Base-by-base conservation (phyloP, 53 echinoderm and acorn worm genomes). In the Luidia sarsii region DNA sequence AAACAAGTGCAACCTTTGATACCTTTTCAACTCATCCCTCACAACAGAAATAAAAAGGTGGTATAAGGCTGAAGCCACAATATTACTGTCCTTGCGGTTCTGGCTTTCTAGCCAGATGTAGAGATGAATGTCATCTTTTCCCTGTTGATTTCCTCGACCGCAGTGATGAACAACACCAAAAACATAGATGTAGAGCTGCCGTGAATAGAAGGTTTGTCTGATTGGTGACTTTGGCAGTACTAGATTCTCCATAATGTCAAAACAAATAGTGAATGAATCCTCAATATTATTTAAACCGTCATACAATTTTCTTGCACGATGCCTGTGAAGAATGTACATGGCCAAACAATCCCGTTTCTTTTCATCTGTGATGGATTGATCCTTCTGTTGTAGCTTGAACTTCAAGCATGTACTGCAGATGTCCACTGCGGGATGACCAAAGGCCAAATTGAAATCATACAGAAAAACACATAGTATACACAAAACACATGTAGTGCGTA, bases 241-340 rank as follows among this genome's bases (percentile, higher is more conserved):
- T 37, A 60, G 62, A 35, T 89, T 89, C 62, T 89, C 84, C 80
- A 89, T 89, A 9, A 79, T 16, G 34, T 89, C 89, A 70, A 89
- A 89, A 27, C 70, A 80, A 10, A 80, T 11, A 13, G 66, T 70
- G 50, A 49, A 49, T 49, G 31, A 13, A 49, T 49, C 50, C 14
- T 49, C 50, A 49, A 49, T 20, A 7, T 49, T 39, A 7, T 52
- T 50, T 41, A 89, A 22, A 11, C 67, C 22, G 1, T 57, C 24
- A 39, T 87, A 70, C 30, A 87, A 87, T 35, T 33, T 4, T 41
- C 56, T 57, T 2, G 59, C 81, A 3, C 71, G 46, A 33, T 48
- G 46, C 31, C 48, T 87, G 36, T 87, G 87, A 4, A 87, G 70
- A 16, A 87, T 29, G 34, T 59, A 56, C 35, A 57, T 48, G 13